Evolutionary conservation across 2,113 vertebrate genomes (phyloP).

Genomic region (cattle (Bos taurus)): ARS-UCD2.0 NC_037357.1:9129501-9130000

Average conservation of each 20-base stretch:
- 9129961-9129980: neutral
- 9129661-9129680: constrained; percentile 18
- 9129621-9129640: constrained; percentile 20
- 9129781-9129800: too few species aligned
- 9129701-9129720: constrained; percentile 17
- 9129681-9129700: constrained; percentile 6
- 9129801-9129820: too few species aligned
- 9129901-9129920: too few species aligned
- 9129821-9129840: too few species aligned
- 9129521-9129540: neutral
- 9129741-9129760: neutral
- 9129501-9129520: constrained; percentile 47
- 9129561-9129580: constrained; percentile 22
- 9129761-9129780: too few species aligned
- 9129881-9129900: too few species aligned
- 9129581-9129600: constrained; percentile 39
- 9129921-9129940: too few species aligned
- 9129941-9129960: neutral
- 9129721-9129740: constrained; percentile 21
- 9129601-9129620: neutral
- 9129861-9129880: too few species aligned
- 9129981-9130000: neutral
- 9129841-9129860: too few species aligned
- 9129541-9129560: constrained; percentile 31
- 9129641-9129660: neutral